Conservation (phyloP, 2,797 vertebrate species). For the Enoplosus armatus region DNA sequence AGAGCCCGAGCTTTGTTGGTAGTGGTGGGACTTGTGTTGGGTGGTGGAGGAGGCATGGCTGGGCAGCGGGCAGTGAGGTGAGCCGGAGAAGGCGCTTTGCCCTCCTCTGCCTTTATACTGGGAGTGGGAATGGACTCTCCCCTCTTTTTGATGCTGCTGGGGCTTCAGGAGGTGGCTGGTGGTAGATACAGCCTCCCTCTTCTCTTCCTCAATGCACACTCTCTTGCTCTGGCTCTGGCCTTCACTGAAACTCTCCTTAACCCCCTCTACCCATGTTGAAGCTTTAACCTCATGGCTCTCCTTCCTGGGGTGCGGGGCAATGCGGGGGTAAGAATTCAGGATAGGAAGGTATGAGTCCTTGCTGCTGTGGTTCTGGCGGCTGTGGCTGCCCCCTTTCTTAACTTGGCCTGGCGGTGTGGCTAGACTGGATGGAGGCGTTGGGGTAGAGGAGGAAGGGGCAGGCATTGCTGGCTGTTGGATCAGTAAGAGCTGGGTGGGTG, state of each 20-base stretch:
- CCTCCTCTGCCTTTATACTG: conserved; percentile 26
- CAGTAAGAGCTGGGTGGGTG: conserved; percentile 71
- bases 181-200: conserved; percentile 64
- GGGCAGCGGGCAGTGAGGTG: conserved; percentile 10
- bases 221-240: conserved; percentile 80
- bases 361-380: conserved; percentile 38
- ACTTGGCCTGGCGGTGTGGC: conserved; percentile 20
- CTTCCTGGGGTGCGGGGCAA: conserved; percentile 81
- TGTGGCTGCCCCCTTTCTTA: conserved; percentile 51
- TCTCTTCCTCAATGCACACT: conserved; percentile 72
- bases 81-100: conserved; percentile 23
- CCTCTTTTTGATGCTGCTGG: conserved; percentile 53
- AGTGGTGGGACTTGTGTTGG: conserved; percentile 22
- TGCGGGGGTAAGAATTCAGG: conserved; percentile 82
- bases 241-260: conserved; percentile 53
- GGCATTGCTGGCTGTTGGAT: conserved; percentile 72
- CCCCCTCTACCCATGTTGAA: neutral
- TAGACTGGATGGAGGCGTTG: neutral
- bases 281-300: conserved; percentile 55
- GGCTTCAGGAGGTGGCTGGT: conserved; percentile 42
- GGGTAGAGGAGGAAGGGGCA: conserved; percentile 15
- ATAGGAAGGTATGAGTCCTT: conserved; percentile 82
- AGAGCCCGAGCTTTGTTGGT: conserved; percentile 15
- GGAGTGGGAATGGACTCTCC: conserved; percentile 21
- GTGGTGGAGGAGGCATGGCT: conserved; percentile 11